phyloP scores from a whole-genome alignment of 2,797 vertebrate species.

The Babyrousa celebensis region DNA sequence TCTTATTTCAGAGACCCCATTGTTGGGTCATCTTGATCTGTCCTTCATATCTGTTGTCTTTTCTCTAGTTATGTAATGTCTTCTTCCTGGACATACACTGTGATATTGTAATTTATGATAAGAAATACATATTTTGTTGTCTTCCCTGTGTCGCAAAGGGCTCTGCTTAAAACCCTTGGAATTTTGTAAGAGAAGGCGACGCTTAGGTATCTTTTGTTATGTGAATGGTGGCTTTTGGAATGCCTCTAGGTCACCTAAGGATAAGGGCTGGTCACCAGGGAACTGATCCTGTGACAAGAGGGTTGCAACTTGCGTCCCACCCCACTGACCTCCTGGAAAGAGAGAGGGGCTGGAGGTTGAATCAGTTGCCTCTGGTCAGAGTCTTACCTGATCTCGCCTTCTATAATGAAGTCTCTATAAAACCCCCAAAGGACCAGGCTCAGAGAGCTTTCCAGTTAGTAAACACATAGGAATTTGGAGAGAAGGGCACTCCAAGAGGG shows the following conservation, averaged over 20 bases:
- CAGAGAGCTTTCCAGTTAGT: neutral
- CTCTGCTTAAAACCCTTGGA: neutral
- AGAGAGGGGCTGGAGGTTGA: neutral
- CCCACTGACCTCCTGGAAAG: neutral
- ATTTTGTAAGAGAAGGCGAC: neutral
- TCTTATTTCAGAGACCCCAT: neutral
- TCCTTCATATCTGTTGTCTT: neutral
- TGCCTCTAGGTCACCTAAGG: neutral
- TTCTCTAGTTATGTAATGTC: neutral
- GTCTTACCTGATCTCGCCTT: neutral
- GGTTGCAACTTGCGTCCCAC: neutral
- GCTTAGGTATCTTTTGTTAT: neutral
- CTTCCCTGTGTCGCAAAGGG: neutral
- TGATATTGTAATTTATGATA: neutral
- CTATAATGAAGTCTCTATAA: neutral
- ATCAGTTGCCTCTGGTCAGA: neutral
- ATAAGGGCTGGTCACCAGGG: neutral
- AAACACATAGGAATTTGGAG: neutral
- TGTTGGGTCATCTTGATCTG: neutral
- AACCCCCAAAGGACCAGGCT: neutral
- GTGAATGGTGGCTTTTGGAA: neutral
- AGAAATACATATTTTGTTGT: neutral
- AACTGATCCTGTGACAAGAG: neutral
- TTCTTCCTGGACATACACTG: neutral
- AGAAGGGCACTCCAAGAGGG: neutral